Evolutionary conservation across 1,140 invertebrate species (phyloP).

Genomic region (Caerostris darwini): DNA sequence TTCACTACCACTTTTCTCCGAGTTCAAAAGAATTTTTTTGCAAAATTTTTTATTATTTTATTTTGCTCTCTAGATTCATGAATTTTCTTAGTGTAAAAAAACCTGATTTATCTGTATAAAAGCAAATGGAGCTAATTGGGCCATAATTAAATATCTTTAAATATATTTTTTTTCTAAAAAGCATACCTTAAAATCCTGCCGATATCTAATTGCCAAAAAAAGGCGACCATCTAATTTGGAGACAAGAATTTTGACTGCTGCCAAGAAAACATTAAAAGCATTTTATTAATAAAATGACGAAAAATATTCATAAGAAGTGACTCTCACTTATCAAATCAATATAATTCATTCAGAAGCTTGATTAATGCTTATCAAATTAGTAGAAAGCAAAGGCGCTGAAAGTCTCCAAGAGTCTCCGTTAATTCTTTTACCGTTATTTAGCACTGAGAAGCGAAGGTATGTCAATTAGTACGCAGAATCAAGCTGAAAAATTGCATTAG

Average conservation of each 20-base stretch:
- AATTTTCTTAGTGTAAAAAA: not conserved
- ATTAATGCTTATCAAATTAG: slow-evolving; percentile 5
- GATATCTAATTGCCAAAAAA: not conserved
- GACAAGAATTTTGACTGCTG: not conserved
- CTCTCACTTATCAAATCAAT: not conserved
- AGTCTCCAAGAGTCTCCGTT: not conserved
- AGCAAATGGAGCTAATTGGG: not conserved
- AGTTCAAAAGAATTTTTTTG: not conserved
- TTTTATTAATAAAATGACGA: not conserved
- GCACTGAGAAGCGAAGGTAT: not conserved
- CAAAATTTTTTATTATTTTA: not conserved
- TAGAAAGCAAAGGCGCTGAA: not conserved
- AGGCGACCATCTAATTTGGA: not conserved
- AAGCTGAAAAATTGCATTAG: not conserved
- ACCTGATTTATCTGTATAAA: not conserved
- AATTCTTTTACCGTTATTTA: slow-evolving; percentile 1
- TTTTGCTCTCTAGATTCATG: not conserved
- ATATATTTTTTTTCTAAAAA: not conserved
- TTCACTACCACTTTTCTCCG: too few relatives aligned
- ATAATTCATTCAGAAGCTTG: not conserved
- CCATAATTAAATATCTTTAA: not conserved
- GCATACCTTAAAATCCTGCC: not conserved
- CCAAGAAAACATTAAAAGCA: slow-evolving; percentile 14
- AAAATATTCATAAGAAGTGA: not conserved
- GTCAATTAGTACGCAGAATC: slow-evolving; percentile 3